These are phyloP conservation scores for Parnassius orleans DNA, from an alignment of 2,888 invertebrate species.

Conservation along the genomic window DNA sequence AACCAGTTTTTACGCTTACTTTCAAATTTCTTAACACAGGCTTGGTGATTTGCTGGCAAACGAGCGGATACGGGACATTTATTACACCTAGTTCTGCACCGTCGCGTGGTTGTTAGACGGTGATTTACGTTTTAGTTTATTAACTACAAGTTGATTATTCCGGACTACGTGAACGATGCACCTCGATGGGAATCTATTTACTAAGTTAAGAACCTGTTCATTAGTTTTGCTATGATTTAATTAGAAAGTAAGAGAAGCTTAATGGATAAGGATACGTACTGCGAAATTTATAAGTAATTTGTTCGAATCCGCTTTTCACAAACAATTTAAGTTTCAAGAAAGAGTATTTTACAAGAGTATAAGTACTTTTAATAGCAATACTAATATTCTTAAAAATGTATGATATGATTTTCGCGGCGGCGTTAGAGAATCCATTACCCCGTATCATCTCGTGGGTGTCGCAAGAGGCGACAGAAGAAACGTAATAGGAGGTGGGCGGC, in stretches of 20 bases:
- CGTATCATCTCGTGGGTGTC: too few relatives aligned
- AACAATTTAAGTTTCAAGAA: too few relatives aligned
- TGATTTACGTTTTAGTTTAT: background rate
- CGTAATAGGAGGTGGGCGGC: too few relatives aligned
- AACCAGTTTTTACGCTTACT: conserved; percentile 28
- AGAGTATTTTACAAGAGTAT: too few relatives aligned
- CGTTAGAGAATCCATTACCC: too few relatives aligned
- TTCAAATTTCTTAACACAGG: conserved; percentile 29
- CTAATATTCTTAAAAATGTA: too few relatives aligned
- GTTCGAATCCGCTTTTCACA: too few relatives aligned
- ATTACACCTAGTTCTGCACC: background rate
- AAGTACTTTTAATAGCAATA: too few relatives aligned
- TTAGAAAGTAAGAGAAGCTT: background rate
- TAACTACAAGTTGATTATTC: background rate
- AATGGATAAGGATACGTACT: too few relatives aligned
- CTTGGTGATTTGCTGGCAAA: background rate
- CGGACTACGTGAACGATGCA: background rate
- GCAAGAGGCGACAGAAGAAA: too few relatives aligned
- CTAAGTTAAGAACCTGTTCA: background rate
- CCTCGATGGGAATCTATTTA: background rate
- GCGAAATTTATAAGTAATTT: too few relatives aligned
- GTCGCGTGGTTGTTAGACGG: background rate
- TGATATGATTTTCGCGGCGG: too few relatives aligned
- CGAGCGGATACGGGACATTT: conserved; percentile 10
- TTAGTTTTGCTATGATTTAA: background rate